A percentile compares a stretch with the other conserved stretches of the same genome.
Evolutionary conservation across 2,797 vertebrate species (phyloP).

Genomic region (Gallinago stenura): DNA sequence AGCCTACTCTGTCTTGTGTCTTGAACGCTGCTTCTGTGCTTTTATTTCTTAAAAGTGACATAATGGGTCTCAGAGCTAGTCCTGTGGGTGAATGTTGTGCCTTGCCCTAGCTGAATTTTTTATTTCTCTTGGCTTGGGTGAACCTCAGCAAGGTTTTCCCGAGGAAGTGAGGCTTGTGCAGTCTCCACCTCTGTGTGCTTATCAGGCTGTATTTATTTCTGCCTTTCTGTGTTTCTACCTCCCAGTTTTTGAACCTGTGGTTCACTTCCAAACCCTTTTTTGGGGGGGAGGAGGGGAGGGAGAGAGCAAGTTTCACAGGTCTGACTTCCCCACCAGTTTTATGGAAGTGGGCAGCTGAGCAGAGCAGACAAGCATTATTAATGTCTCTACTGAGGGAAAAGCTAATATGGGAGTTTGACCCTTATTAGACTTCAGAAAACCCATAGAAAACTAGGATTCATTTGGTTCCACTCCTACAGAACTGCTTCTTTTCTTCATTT

Average conservation of each 20-base stretch:
- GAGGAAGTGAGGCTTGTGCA: neutral
- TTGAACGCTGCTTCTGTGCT: neutral
- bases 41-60: neutral
- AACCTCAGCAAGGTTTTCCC: neutral
- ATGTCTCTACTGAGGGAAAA: conserved; percentile 34
- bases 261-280: neutral
- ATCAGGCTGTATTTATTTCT: neutral
- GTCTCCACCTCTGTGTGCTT: neutral
- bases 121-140: neutral
- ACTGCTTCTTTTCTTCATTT: conserved; percentile 37
- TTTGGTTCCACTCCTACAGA: conserved; percentile 33
- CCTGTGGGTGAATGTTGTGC: neutral
- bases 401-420: conserved; percentile 37
- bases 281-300: neutral
- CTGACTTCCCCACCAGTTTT: conserved; percentile 34
- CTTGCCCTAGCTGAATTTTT: neutral
- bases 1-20: neutral
- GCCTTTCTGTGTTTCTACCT: neutral
- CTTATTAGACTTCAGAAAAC: conserved; percentile 52
- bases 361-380: conserved; percentile 61
- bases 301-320: neutral
- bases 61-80: neutral
- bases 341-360: conserved; percentile 30
- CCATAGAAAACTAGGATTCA: conserved; percentile 31
- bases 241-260: neutral